These are phyloP conservation scores for Mythimna pallens DNA, from an alignment of 2,888 invertebrate species.

Conservation along the genomic window DNA sequence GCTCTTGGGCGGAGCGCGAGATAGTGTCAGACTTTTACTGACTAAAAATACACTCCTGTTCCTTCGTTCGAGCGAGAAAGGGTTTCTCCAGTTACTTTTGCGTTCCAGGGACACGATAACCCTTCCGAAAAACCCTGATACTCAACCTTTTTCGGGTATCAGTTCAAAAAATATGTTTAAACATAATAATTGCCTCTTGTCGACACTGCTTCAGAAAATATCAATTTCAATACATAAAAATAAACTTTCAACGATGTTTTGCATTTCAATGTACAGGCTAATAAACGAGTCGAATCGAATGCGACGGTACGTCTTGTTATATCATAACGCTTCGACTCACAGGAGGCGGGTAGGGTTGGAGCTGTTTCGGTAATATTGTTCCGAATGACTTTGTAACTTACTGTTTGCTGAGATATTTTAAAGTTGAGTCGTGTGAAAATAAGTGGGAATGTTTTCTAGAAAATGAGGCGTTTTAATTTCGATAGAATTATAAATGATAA, in stretches of 20 bases:
- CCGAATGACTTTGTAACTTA: background rate
- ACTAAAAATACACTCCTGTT: too few relatives aligned
- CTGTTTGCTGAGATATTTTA: constrained; percentile 9
- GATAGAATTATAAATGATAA: too few relatives aligned
- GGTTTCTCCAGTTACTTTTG: too few relatives aligned
- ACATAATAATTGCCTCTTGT: background rate
- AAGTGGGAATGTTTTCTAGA: background rate
- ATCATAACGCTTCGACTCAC: constrained; percentile 47
- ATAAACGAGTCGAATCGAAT: constrained; percentile 34
- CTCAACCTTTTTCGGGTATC: too few relatives aligned
- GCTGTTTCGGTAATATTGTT: constrained; percentile 13
- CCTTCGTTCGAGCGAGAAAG: too few relatives aligned
- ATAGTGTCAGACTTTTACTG: too few relatives aligned
- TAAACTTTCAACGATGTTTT: constrained; percentile 23
- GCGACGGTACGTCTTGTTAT: constrained; percentile 53
- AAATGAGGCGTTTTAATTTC: too few relatives aligned
- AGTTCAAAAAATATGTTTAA: background rate
- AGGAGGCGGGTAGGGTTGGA: constrained; percentile 1
- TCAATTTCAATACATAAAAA: background rate
- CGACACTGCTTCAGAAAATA: background rate
- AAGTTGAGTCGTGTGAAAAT: background rate
- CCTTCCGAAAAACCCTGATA: too few relatives aligned
- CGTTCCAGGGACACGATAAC: too few relatives aligned
- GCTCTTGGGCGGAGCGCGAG: too few relatives aligned
- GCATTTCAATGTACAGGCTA: constrained; percentile 24